These are phyloP conservation scores for Ptiloglossa arizonensis DNA, from an alignment of 1,140 invertebrate genomes.

Conservation along the genomic window DNA sequence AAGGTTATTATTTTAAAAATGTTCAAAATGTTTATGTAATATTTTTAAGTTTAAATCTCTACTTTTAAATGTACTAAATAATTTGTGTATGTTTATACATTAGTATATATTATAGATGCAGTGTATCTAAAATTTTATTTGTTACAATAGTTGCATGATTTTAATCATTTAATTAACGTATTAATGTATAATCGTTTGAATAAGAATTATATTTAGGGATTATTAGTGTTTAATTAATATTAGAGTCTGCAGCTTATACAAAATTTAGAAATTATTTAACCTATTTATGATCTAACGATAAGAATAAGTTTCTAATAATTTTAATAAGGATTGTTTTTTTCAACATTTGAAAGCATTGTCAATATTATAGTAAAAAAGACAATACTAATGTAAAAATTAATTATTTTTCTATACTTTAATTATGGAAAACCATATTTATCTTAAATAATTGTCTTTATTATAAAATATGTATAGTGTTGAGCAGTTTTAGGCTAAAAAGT, in stretches of 20 bases:
- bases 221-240: background rate
- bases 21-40: background rate
- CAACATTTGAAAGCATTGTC: background rate
- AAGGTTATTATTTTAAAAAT: constrained; percentile 11
- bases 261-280: too few species aligned
- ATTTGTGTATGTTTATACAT: background rate
- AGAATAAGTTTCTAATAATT: background rate
- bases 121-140: background rate
- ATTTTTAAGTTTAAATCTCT: background rate
- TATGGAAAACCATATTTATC: too few species aligned
- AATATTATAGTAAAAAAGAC: background rate
- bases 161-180: background rate
- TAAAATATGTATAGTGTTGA: too few species aligned
- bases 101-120: background rate
- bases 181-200: background rate
- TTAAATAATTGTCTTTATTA: too few species aligned
- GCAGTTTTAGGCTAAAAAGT: too few species aligned
- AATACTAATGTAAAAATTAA: background rate
- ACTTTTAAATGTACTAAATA: background rate
- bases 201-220: background rate
- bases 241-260: too few species aligned
- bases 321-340: background rate
- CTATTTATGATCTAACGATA: background rate
- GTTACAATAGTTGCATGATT: background rate
- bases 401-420: too few species aligned